Percentiles rank a stretch among this genome's conserved stretches.
These are phyloP conservation scores for Nomada lathburiana DNA, from an alignment of 2,888 invertebrate genomes.

Conservation along the genomic window DNA sequence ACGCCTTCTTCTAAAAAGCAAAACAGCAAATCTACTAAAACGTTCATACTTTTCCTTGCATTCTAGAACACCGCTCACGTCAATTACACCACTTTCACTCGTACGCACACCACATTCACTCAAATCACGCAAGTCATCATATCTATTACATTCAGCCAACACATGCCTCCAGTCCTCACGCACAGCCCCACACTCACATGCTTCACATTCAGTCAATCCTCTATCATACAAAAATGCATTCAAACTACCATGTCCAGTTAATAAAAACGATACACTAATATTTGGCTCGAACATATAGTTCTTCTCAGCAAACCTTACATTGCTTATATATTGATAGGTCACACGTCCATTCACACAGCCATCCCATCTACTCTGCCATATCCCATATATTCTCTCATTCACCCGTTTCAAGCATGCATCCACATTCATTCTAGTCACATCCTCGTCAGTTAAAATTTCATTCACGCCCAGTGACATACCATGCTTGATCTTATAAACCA, in stretches of 20 bases:
- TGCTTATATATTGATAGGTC: slow-evolving; percentile 20
- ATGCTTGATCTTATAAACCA: neutral
- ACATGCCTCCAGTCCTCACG: slow-evolving; percentile 9
- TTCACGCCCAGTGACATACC: neutral
- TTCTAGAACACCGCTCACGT: too few species aligned
- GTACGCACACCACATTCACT: neutral
- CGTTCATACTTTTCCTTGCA: too few species aligned
- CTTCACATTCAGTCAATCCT: neutral
- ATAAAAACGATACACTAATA: neutral
- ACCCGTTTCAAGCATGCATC: too few species aligned
- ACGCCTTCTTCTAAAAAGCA: too few species aligned
- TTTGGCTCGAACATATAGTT: slow-evolving; percentile 17
- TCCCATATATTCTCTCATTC: neutral
- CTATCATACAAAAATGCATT: slow-evolving; percentile 16
- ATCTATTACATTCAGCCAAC: neutral
- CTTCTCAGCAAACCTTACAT: slow-evolving; percentile 9
- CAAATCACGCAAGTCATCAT: neutral
- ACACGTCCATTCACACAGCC: slow-evolving; percentile 13
- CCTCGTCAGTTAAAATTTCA: neutral
- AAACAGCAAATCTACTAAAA: too few species aligned
- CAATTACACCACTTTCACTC: neutral
- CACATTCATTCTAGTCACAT: neutral
- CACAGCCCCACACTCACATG: slow-evolving; percentile 6
- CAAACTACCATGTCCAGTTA: slow-evolving; percentile 28
- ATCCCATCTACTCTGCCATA: slow-evolving; percentile 28